A percentile compares a stretch with the other conserved stretches of the same genome.
Evolutionary conservation across 2,797 vertebrate genomes (phyloP).

Genomic region (Muscicapa comitata): DNA sequence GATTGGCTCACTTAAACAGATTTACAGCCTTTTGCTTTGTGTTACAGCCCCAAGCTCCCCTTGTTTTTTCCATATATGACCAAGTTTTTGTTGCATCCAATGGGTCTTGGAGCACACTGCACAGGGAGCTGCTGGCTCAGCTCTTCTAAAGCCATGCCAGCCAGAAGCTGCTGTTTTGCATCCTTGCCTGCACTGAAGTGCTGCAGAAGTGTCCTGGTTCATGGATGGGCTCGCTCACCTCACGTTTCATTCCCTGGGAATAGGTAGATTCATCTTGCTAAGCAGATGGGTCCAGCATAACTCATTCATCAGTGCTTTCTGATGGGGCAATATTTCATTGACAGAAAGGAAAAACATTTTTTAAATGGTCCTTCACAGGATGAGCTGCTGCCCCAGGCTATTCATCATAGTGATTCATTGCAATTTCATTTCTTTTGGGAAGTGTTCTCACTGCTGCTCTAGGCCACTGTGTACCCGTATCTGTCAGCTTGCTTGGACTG

Average conservation of each 20-base stretch:
- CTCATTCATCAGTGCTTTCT: background rate
- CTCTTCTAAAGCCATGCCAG: background rate
- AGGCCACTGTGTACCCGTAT: background rate
- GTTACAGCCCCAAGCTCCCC: background rate
- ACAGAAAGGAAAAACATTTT: background rate
- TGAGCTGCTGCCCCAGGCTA: background rate
- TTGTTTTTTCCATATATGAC: background rate
- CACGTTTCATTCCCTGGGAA: background rate
- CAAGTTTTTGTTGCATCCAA: background rate
- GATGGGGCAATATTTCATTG: background rate
- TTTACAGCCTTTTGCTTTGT: background rate
- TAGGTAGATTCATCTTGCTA: background rate
- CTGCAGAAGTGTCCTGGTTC: background rate
- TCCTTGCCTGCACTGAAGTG: background rate
- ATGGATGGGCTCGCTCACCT: accelerated
- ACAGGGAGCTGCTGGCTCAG: background rate
- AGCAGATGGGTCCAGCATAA: background rate
- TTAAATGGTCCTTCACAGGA: background rate
- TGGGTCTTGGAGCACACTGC: background rate
- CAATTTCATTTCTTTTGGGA: background rate
- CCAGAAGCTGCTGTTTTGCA: accelerated
- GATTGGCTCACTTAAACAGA: background rate
- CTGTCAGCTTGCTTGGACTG: background rate
- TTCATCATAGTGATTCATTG: background rate
- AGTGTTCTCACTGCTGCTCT: background rate